Percentiles rank a stretch among this genome's conserved stretches.
These are phyloP conservation scores for Hyalella azteca DNA, from an alignment of 2,888 invertebrate genomes.

Conservation along the genomic window DNA sequence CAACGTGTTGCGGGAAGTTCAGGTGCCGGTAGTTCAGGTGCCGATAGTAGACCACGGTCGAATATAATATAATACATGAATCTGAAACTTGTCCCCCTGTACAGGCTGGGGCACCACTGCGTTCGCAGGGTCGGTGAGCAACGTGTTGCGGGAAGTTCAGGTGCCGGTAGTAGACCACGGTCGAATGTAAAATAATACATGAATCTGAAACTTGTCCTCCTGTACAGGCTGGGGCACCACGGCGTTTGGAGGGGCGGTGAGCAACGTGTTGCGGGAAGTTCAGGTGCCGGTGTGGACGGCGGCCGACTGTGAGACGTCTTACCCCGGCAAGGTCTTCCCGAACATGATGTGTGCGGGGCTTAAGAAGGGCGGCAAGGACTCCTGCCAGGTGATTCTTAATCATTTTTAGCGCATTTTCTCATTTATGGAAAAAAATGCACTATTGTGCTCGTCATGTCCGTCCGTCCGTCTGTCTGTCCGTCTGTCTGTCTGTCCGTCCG, in stretches of 20 bases:
- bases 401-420: no score
- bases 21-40: no score
- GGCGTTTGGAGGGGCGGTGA: constrained; percentile 74
- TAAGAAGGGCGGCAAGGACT: constrained; percentile 75
- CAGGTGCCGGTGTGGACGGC: constrained; percentile 79
- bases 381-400: constrained; percentile 84
- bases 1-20: constrained; percentile 77
- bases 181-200: constrained; percentile 47
- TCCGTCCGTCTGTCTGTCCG: no score
- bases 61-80: no score
- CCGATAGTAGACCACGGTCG: no score
- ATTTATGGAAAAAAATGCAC: no score
- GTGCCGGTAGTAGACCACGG: constrained; percentile 76
- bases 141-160: no score
- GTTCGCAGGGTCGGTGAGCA: constrained; percentile 74
- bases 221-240: constrained; percentile 76
- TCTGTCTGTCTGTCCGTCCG: no score
- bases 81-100: no score
- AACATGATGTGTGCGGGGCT: constrained; percentile 79
- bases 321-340: constrained; percentile 45
- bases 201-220: no score
- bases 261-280: constrained; percentile 78
- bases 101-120: constrained; percentile 77
- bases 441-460: no score
- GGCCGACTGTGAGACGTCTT: constrained; percentile 46